Base-by-base conservation (phyloP, 1,140 invertebrate genomes). In the Planococcus citri region DNA sequence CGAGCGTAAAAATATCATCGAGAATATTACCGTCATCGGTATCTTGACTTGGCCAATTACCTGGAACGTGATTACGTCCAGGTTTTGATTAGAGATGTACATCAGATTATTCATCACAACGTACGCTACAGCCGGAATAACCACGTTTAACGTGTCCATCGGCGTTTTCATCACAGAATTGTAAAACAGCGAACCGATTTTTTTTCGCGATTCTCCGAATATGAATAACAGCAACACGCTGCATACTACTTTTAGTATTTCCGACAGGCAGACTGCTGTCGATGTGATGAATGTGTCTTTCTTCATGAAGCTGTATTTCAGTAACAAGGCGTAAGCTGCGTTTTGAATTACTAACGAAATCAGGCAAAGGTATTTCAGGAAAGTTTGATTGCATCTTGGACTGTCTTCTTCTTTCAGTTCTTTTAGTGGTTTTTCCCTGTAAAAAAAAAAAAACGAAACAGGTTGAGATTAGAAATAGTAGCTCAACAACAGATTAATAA, bases 51-150 rank as follows among this genome's bases (percentile, higher is more conserved):
- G 60, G 60, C 25, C 20, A 9, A 64, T 27, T 64, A 64, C 24
- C 17, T 64, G 60, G 17, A 64, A 64, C 24, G 60, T 64, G 17
- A 64, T 64, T 4, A 64, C 60, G 25, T 64, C 60, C 60, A 64
- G 22, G 3, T 64, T 4, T 24, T 9, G 3, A 27, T 17, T 17
- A 22, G 60, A 64, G 1, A 25, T 22, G 22, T 64, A 64, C 8
- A 21, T 24, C 9, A 64, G 60, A 64, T 64, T 64, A 27, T 24
- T 64, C 60, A 64, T 64, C 9, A 64, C 17, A 27, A 64, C 60
- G 25, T 64, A 64, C 10, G 60, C 22, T 25, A 64, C 24, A 4
- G 60, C 60, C 20, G 60, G 60, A 2, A 64, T 64, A 3, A 10
- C 3, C 60, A 64, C 20, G 20, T 27, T 24, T 4, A 22, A 27